Evolutionary conservation across 2,113 vertebrate species (phyloP).

Genomic region (Haemorhous mexicanus): DNA sequence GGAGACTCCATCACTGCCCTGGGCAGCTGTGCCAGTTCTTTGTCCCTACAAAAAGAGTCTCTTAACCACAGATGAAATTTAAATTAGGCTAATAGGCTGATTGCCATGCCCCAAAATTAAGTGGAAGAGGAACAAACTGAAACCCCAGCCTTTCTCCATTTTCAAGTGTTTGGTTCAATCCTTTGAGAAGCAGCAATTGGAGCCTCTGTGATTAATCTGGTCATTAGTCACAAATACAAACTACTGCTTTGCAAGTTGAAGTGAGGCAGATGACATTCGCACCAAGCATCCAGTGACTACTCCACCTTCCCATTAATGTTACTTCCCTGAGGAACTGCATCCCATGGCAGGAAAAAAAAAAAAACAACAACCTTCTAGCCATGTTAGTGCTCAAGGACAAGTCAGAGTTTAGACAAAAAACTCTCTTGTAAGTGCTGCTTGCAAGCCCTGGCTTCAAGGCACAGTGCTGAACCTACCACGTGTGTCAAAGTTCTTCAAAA

Average conservation of each 20-base stretch:
- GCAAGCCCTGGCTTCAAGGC: background rate
- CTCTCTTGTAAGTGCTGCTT: background rate
- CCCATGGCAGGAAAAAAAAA: background rate
- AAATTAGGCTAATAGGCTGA: background rate
- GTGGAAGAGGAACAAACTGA: background rate
- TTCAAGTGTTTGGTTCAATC: background rate
- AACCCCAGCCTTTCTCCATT: background rate
- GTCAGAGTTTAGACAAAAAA: background rate
- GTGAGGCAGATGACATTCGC: background rate
- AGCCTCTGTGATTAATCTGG: background rate
- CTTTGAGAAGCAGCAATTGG: background rate
- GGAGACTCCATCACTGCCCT: background rate
- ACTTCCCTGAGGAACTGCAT: background rate
- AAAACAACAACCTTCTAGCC: background rate
- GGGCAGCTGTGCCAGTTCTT: background rate
- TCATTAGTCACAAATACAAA: background rate
- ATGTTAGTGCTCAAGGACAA: background rate
- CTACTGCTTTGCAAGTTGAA: background rate
- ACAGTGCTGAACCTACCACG: background rate
- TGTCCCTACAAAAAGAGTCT: background rate
- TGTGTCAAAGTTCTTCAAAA: conserved; percentile 52
- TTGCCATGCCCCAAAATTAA: background rate
- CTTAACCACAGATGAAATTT: background rate
- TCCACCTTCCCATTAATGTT: background rate
- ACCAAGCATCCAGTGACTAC: background rate